A percentile compares a stretch with the other conserved stretches of the same genome.
phyloP scores from a whole-genome alignment of 2,888 invertebrate species.

The Achlya flavicornis region DNA sequence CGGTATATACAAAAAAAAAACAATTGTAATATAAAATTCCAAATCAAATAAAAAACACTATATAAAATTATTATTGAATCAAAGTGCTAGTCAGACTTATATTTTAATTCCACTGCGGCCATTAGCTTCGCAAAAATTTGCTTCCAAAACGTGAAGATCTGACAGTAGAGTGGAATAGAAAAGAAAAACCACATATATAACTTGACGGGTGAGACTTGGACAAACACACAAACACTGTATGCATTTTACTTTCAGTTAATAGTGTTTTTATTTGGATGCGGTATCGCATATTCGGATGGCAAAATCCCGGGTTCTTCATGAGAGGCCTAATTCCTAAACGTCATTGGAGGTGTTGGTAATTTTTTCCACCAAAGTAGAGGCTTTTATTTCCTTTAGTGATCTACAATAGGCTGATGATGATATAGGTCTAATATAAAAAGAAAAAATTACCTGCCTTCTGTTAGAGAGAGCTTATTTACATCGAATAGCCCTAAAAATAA shows the following conservation, averaged over 20 bases:
- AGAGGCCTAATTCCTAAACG: too few relatives aligned
- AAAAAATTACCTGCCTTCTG: too few relatives aligned
- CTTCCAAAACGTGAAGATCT: constrained; percentile 38
- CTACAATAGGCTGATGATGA: too few relatives aligned
- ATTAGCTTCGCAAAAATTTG: constrained; percentile 38
- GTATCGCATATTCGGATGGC: background rate
- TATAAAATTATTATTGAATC: background rate
- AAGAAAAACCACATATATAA: constrained; percentile 40
- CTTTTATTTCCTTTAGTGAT: too few relatives aligned
- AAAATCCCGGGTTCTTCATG: too few relatives aligned
- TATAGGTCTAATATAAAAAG: too few relatives aligned
- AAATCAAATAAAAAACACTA: background rate
- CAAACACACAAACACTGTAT: constrained; percentile 42
- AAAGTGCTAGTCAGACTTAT: constrained; percentile 14
- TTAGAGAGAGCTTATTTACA: too few relatives aligned
- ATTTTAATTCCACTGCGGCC: constrained; percentile 25
- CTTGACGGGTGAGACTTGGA: constrained; percentile 57
- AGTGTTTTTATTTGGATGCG: constrained; percentile 20
- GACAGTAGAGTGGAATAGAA: constrained; percentile 50
- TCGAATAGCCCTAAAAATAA: too few relatives aligned
- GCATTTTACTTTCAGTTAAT: constrained; percentile 21
- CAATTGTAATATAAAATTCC: too few relatives aligned
- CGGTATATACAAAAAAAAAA: too few relatives aligned
- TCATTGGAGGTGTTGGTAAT: too few relatives aligned
- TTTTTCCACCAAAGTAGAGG: too few relatives aligned